phyloP scores from a whole-genome alignment of 1,140 invertebrate genomes.

The Doryteuthis pealeii region DNA sequence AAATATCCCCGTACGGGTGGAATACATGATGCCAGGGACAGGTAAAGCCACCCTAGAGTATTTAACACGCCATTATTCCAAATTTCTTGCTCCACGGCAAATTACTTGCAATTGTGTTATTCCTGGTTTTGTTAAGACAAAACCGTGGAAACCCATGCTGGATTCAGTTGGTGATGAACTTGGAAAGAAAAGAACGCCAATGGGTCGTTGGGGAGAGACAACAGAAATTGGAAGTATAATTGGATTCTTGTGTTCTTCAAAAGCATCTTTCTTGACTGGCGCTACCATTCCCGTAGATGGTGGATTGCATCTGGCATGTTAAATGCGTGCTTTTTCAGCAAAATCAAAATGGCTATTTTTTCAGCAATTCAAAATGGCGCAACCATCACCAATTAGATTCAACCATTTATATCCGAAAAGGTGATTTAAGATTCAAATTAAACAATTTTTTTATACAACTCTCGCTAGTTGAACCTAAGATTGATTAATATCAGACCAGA shows the following conservation, averaged over 20 bases:
- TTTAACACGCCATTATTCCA: constrained; percentile 11
- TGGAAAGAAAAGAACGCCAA: background rate
- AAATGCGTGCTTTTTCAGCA: no score
- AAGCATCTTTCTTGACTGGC: constrained; percentile 4
- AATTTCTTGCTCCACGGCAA: background rate
- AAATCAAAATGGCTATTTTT: no score
- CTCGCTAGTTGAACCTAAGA: no score
- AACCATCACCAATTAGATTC: no score
- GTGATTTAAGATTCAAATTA: no score
- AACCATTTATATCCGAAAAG: no score
- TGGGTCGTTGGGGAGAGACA: background rate
- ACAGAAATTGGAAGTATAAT: background rate
- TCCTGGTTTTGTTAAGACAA: constrained; percentile 8
- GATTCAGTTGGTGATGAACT: background rate
- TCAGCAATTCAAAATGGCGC: no score
- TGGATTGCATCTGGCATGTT: background rate
- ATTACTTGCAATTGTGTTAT: constrained; percentile 12
- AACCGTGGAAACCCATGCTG: background rate
- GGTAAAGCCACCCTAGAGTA: constrained; percentile 3
- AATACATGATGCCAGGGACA: constrained; percentile 6
- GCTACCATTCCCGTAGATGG: constrained; percentile 12
- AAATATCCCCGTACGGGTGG: background rate
- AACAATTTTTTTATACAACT: no score
- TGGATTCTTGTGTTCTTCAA: constrained; percentile 5
- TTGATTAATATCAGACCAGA: no score